A percentile compares a stretch with the other conserved stretches of the same genome.
These are phyloP conservation scores for Nomada hirtipes DNA, from an alignment of 2,888 invertebrate genomes.

Conservation along the genomic window DNA sequence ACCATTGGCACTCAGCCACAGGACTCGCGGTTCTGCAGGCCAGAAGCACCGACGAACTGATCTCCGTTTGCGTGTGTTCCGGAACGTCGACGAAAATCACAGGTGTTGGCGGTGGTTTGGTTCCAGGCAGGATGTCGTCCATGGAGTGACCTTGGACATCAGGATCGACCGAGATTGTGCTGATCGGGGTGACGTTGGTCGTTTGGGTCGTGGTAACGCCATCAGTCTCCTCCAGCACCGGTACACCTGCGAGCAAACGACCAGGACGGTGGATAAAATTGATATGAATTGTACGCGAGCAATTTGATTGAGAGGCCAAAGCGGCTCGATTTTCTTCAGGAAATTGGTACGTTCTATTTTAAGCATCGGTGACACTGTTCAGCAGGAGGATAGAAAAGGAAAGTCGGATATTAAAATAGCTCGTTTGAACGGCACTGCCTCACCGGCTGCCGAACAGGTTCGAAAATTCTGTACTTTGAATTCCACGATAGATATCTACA, in stretches of 20 bases:
- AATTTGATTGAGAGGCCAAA: too few species aligned
- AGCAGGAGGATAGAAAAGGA: slow-evolving; percentile 18
- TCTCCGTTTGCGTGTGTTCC: slow-evolving; percentile 76
- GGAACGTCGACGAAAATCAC: slow-evolving; percentile 79
- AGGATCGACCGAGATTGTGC: slow-evolving; percentile 48
- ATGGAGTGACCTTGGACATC: slow-evolving; percentile 73
- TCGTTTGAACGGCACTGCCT: slow-evolving; percentile 7
- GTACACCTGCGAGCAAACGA: slow-evolving; percentile 65
- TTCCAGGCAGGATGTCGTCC: slow-evolving; percentile 76
- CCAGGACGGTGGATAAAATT: too few species aligned
- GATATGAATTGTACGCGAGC: too few species aligned
- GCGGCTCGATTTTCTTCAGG: neutral
- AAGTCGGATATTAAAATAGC: slow-evolving; percentile 9
- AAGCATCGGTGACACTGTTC: neutral
- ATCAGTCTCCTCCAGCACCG: slow-evolving; percentile 66
- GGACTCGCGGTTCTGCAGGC: slow-evolving; percentile 79
- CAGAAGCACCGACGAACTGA: slow-evolving; percentile 79
- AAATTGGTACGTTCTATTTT: neutral
- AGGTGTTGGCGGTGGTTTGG: slow-evolving; percentile 64
- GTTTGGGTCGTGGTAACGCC: slow-evolving; percentile 47
- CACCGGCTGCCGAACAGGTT: slow-evolving; percentile 24
- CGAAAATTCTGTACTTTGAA: slow-evolving; percentile 26
- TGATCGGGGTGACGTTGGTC: slow-evolving; percentile 51
- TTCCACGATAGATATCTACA: slow-evolving; percentile 12
- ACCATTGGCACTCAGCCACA: slow-evolving; percentile 82